A percentile compares a stretch with the other conserved stretches of the same genome.
These are phyloP conservation scores for Cricetomys ansorgei DNA, from an alignment of 2,113 vertebrate genomes.

Conservation along the genomic window DNA sequence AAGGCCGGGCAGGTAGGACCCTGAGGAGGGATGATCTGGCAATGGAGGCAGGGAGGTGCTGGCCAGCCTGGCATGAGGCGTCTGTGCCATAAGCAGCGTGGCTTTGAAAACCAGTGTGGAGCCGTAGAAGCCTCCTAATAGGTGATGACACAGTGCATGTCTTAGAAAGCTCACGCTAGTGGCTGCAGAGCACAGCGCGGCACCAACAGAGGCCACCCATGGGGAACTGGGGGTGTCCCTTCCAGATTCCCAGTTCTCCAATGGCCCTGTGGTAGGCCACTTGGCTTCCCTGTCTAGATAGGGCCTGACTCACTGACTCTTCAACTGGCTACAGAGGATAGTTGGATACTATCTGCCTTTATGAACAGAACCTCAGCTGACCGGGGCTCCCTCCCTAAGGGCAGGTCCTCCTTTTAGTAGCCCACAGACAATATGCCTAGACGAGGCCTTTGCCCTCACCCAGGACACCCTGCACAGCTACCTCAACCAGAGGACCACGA, in stretches of 20 bases:
- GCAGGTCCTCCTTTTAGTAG: rapidly evolving
- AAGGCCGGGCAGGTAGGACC: rapidly evolving
- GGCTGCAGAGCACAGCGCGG: not conserved
- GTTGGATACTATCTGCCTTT: not conserved
- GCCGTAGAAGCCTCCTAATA: too few species aligned
- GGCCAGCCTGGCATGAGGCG: rapidly evolving
- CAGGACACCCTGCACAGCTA: not conserved
- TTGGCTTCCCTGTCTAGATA: not conserved
- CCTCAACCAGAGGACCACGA: too few species aligned
- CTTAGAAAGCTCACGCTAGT: not conserved
- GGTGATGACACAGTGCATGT: not conserved
- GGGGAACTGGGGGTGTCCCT: rapidly evolving
- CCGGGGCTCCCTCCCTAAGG: not conserved
- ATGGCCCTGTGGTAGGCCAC: too few species aligned
- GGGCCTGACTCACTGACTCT: rapidly evolving
- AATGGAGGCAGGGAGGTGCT: rapidly evolving
- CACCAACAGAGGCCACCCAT: rapidly evolving
- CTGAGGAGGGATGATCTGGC: rapidly evolving
- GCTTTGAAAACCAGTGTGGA: not conserved
- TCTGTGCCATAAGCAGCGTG: not conserved
- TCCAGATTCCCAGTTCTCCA: not conserved
- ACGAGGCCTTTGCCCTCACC: not conserved
- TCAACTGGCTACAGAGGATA: not conserved
- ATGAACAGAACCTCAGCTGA: not conserved
- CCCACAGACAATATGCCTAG: too few species aligned